Conservation (phyloP, 2,113 vertebrate species). For the Gymnogyps californianus region DNA sequence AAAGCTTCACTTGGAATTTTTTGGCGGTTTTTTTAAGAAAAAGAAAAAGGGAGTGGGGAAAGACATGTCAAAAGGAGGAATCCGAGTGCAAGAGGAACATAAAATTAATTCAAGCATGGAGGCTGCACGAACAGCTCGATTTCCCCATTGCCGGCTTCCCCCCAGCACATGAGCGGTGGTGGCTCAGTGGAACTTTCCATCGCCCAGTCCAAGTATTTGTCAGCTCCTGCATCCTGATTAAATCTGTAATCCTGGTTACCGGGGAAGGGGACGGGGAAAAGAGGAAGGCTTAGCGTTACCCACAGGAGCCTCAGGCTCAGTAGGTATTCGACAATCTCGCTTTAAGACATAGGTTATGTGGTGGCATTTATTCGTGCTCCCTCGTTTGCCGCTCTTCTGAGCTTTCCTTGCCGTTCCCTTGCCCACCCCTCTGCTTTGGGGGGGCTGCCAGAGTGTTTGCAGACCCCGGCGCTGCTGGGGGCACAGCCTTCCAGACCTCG, state of each 20-base stretch:
- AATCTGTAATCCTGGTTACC: slow-evolving; percentile 35
- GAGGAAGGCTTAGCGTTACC: not conserved
- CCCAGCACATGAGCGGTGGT: not conserved
- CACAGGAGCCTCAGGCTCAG: not conserved
- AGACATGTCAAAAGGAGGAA: not conserved
- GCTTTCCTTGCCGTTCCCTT: fast-evolving
- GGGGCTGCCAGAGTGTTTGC: not conserved
- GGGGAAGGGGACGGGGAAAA: not conserved
- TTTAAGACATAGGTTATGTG: not conserved
- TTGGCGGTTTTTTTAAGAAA: not conserved
- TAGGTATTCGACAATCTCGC: fast-evolving
- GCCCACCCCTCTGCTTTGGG: not conserved
- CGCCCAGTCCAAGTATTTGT: slow-evolving; percentile 59
- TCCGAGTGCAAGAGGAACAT: not conserved
- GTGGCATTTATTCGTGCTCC: not conserved
- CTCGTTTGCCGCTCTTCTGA: not conserved
- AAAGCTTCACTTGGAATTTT: not conserved
- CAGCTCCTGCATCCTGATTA: slow-evolving; percentile 65
- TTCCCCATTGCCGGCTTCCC: not conserved
- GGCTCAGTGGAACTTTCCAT: slow-evolving; percentile 71
- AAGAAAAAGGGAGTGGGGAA: not conserved
- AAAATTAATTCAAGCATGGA: slow-evolving; percentile 20
- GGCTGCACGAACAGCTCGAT: not conserved
- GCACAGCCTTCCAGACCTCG: not conserved
- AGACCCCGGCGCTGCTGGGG: fast-evolving